Percentiles rank a stretch among this genome's conserved stretches.
phyloP scores from a whole-genome alignment of 2,888 invertebrate species.

The Parasteatoda lunata region DNA sequence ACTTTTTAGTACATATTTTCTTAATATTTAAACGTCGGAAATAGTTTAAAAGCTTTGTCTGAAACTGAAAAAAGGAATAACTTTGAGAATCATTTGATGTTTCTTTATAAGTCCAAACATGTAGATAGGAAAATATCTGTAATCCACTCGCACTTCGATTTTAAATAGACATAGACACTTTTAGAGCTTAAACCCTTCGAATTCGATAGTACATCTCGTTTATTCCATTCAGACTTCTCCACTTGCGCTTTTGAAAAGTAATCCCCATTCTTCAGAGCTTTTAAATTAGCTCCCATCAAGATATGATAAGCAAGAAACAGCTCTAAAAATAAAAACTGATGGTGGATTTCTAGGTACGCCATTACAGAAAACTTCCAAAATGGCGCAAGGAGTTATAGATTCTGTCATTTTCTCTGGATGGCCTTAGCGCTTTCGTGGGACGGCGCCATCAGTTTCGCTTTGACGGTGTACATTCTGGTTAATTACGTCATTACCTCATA shows the following conservation, averaged over 20 bases:
- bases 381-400: constrained; percentile 32
- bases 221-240: background rate
- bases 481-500: constrained; percentile 54
- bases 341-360: background rate
- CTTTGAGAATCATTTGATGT: too few species aligned
- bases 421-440: constrained; percentile 36
- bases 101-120: too few species aligned
- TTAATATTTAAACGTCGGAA: too few species aligned
- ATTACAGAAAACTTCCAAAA: constrained; percentile 22
- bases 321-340: background rate
- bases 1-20: too few species aligned
- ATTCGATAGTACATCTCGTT: too few species aligned
- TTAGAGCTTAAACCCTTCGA: too few species aligned
- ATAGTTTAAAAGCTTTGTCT: too few species aligned
- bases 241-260: background rate
- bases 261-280: background rate
- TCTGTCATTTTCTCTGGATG: constrained; percentile 53
- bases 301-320: too few species aligned
- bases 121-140: too few species aligned
- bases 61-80: too few species aligned
- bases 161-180: too few species aligned
- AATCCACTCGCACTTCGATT: too few species aligned
- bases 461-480: constrained; percentile 50
- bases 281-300: background rate
- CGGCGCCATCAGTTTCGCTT: constrained; percentile 55